A percentile compares a stretch with the other conserved stretches of the same genome.
Evolutionary conservation across 2,113 vertebrate species (phyloP).

Genomic region (Andinoacara biseriatus): DNA sequence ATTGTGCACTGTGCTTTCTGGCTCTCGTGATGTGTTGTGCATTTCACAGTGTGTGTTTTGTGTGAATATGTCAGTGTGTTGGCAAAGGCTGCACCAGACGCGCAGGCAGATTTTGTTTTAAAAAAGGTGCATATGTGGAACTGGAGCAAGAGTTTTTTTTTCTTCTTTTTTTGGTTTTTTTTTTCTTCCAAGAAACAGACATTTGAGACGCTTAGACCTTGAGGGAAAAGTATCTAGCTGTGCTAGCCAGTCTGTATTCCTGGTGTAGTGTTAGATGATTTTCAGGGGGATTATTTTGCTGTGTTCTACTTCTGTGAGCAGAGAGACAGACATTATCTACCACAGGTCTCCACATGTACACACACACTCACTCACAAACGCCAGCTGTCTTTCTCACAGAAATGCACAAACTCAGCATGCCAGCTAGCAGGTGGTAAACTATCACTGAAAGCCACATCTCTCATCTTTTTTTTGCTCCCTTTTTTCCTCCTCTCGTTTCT

Average conservation of each 20-base stretch:
- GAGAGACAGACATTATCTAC: constrained; percentile 55
- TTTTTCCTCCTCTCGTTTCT: constrained; percentile 43
- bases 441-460: constrained; percentile 55
- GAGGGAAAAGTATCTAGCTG: constrained; percentile 33
- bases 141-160: constrained; percentile 3
- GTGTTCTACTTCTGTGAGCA: constrained; percentile 55
- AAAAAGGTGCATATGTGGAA: constrained; percentile 15
- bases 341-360: constrained; percentile 41
- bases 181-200: constrained; percentile 19
- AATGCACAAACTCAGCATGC: constrained; percentile 50
- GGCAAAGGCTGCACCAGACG: constrained; percentile 17
- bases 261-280: constrained; percentile 51
- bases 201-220: constrained; percentile 26
- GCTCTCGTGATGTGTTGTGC: constrained; percentile 41
- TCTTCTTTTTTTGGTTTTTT: background rate
- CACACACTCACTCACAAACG: constrained; percentile 36
- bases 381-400: constrained; percentile 36
- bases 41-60: constrained; percentile 25
- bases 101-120: constrained; percentile 12
- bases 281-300: constrained; percentile 64
- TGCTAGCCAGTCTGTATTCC: constrained; percentile 21
- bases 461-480: constrained; percentile 37
- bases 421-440: constrained; percentile 65
- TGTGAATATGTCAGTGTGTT: constrained; percentile 24
- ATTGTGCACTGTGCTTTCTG: constrained; percentile 53